Conservation (phyloP, 2,797 vertebrate species). For the Tangara arthus region DNA sequence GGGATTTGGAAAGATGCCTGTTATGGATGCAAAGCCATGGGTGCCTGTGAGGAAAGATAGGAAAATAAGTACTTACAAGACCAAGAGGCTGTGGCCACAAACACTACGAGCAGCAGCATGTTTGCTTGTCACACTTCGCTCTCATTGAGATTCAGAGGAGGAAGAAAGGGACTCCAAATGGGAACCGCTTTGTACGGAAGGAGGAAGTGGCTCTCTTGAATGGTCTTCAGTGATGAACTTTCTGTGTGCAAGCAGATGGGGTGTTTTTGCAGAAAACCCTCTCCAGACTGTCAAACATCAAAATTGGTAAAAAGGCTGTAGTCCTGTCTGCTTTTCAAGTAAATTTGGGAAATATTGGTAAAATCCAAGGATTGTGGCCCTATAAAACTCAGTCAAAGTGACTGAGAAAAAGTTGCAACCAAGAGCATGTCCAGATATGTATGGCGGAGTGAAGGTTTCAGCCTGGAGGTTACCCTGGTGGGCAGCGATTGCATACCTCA, state of each 20-base stretch:
- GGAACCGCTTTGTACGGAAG: fast-evolving
- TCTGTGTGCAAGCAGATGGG: not conserved
- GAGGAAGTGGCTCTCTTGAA: not conserved
- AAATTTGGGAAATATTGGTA: not conserved
- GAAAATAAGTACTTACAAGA: not conserved
- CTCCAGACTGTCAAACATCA: not conserved
- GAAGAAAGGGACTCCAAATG: not conserved
- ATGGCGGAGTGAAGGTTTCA: not conserved
- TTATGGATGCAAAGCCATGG: not conserved
- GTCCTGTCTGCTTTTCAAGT: not conserved
- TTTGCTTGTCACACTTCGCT: not conserved
- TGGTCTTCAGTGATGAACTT: not conserved
- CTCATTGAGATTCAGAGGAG: not conserved
- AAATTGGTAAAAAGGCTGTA: not conserved
- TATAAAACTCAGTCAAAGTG: not conserved
- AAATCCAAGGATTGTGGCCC: not conserved
- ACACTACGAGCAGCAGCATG: not conserved
- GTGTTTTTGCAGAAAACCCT: not conserved
- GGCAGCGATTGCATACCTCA: fast-evolving
- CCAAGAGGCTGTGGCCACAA: not conserved
- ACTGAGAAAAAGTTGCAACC: not conserved
- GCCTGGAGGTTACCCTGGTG: not conserved
- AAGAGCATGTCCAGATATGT: not conserved
- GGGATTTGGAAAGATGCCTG: not conserved
- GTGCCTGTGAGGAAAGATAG: not conserved